Evolutionary conservation across 1,140 invertebrate species (phyloP).

Genomic region (Dreissena rostriformis): DNA sequence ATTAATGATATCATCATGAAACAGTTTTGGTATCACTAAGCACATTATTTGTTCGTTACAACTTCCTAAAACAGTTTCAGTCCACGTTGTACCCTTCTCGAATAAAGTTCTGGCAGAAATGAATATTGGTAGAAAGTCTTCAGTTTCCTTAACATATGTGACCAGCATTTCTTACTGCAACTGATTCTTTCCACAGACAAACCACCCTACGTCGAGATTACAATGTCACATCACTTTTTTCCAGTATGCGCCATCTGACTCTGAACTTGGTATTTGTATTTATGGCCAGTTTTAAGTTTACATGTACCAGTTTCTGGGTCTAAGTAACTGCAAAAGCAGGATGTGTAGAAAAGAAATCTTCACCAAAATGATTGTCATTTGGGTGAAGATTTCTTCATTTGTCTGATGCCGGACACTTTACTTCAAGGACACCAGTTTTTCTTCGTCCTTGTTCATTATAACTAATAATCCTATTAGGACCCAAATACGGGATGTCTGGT

Average conservation of each 20-base stretch:
- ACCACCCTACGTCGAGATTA: constrained; percentile 65
- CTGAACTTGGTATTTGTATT: constrained; percentile 80
- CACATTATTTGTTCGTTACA: neutral
- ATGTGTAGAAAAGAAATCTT: constrained; percentile 28
- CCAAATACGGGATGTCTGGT: neutral
- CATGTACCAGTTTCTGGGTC: constrained; percentile 18
- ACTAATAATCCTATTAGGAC: constrained; percentile 12
- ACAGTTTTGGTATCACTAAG: neutral
- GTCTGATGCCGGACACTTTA: constrained; percentile 52
- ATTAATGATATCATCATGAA: too few relatives aligned
- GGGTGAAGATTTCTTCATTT: constrained; percentile 4
- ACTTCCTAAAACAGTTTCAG: neutral
- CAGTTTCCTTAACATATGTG: neutral
- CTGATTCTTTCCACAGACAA: constrained; percentile 3
- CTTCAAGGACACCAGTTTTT: constrained; percentile 38
- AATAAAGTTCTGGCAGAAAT: neutral
- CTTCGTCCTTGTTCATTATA: neutral
- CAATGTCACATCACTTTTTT: constrained; percentile 76
- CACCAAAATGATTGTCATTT: too few relatives aligned
- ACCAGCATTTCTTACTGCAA: neutral
- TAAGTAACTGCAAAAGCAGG: constrained; percentile 24
- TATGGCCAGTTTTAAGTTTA: constrained; percentile 70
- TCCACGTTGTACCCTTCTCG: neutral
- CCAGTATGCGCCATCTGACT: constrained; percentile 78
- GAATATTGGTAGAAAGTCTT: constrained; percentile 1